phyloP scores from a whole-genome alignment of 2,797 vertebrate genomes.

The Coregonus ussuriensis region DNA sequence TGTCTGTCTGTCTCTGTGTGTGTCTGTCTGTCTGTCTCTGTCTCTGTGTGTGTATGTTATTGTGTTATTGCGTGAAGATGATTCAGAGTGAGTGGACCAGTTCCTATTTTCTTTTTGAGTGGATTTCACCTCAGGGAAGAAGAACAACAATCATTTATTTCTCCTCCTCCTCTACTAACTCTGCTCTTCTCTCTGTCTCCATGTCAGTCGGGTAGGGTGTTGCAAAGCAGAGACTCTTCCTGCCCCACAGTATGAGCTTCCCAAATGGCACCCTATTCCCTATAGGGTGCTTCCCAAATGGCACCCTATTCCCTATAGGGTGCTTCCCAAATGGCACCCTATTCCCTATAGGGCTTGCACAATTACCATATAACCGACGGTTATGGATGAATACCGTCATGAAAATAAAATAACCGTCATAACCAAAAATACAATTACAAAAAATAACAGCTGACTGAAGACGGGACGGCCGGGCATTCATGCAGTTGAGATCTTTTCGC shows the following conservation, averaged over 20 bases:
- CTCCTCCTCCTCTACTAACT: slow-evolving; percentile 10
- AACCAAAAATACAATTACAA: too few species aligned
- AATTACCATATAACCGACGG: too few species aligned
- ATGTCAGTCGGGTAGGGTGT: not conserved
- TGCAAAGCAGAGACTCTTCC: not conserved
- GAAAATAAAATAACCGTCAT: too few species aligned
- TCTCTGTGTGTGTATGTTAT: too few species aligned
- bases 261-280: not conserved
- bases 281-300: not conserved
- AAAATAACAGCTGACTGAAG: too few species aligned
- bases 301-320: too few species aligned
- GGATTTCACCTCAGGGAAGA: slow-evolving; percentile 51
- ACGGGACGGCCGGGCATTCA: too few species aligned
- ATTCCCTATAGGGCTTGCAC: too few species aligned
- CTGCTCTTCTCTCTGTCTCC: not conserved
- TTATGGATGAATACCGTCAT: too few species aligned
- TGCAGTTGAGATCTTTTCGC: too few species aligned
- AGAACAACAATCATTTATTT: slow-evolving; percentile 45
- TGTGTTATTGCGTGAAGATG: slow-evolving; percentile 25
- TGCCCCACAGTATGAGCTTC: not conserved
- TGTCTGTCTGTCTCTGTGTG: too few species aligned
- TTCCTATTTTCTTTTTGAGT: slow-evolving; percentile 67
- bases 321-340: not conserved
- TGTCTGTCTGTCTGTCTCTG: too few species aligned
- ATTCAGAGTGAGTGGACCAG: slow-evolving; percentile 56